Evolutionary conservation across 2,113 vertebrate genomes (phyloP).

Genomic region (Myrmecobius fasciatus): DNA sequence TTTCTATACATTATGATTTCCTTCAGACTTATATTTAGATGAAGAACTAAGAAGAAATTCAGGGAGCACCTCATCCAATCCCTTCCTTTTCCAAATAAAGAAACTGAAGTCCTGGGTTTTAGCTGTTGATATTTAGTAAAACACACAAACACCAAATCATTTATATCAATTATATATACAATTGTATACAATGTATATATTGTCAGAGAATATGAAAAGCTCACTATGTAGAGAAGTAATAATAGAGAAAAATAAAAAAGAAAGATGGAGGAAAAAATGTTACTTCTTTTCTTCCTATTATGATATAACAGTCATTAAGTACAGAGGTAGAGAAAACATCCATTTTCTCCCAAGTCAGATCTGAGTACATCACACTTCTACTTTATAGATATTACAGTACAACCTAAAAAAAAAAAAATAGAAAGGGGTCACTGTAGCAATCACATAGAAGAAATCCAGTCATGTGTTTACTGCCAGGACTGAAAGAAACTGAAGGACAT

Average conservation of each 20-base stretch:
- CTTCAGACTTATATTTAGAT: conserved; percentile 37
- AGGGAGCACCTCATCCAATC: background rate
- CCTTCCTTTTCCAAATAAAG: background rate
- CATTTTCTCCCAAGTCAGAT: background rate
- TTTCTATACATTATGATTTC: conserved; percentile 81
- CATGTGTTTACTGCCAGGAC: background rate
- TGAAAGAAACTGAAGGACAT: background rate
- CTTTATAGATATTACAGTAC: background rate
- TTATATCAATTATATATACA: too few relatives aligned
- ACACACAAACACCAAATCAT: conserved; percentile 41
- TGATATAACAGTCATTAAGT: conserved; percentile 21
- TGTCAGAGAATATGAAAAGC: conserved; percentile 48
- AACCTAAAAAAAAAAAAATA: background rate
- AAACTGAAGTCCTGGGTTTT: conserved; percentile 48
- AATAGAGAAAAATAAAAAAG: conserved; percentile 35
- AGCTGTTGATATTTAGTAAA: conserved; percentile 62
- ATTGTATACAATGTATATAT: too few relatives aligned
- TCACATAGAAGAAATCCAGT: background rate
- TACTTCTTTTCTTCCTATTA: background rate
- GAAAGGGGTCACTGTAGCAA: background rate
- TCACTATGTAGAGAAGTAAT: conserved; percentile 44
- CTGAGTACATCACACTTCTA: background rate
- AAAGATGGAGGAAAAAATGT: conserved; percentile 18
- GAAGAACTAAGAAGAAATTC: background rate
- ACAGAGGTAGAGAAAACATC: background rate